Percentiles rank a stretch among this genome's conserved stretches.
These are phyloP conservation scores for Muscicapa striata DNA, from an alignment of 2,797 vertebrate species.

Conservation along the genomic window DNA sequence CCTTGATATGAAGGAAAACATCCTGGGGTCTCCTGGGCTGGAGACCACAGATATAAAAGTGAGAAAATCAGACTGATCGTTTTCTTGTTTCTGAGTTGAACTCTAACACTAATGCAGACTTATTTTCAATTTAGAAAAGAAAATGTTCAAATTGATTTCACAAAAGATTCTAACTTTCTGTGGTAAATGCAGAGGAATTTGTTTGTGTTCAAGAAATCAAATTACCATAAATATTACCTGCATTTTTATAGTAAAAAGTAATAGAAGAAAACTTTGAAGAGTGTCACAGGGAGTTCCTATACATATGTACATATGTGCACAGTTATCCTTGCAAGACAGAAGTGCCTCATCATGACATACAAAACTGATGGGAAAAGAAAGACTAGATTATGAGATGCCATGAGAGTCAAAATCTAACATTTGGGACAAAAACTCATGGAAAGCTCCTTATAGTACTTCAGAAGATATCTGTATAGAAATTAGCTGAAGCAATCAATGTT, in stretches of 20 bases:
- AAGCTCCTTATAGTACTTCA: not conserved
- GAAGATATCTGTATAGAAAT: not conserved
- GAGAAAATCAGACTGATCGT: not conserved
- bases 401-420: not conserved
- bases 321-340: not conserved
- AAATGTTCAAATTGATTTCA: not conserved
- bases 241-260: not conserved
- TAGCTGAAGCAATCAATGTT: not conserved
- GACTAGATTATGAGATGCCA: too few species aligned
- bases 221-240: not conserved
- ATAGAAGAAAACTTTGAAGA: not conserved
- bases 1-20: not conserved
- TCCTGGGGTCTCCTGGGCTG: not conserved
- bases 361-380: not conserved
- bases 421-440: not conserved
- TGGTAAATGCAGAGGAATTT: not conserved
- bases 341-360: not conserved
- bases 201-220: not conserved
- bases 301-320: fast-evolving
- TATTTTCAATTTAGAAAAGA: not conserved
- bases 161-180: not conserved
- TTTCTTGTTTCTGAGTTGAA: not conserved
- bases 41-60: not conserved
- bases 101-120: not conserved
- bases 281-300: not conserved